Base-by-base conservation (phyloP, 2,113 vertebrate genomes). In the Furnarius figulus region DNA sequence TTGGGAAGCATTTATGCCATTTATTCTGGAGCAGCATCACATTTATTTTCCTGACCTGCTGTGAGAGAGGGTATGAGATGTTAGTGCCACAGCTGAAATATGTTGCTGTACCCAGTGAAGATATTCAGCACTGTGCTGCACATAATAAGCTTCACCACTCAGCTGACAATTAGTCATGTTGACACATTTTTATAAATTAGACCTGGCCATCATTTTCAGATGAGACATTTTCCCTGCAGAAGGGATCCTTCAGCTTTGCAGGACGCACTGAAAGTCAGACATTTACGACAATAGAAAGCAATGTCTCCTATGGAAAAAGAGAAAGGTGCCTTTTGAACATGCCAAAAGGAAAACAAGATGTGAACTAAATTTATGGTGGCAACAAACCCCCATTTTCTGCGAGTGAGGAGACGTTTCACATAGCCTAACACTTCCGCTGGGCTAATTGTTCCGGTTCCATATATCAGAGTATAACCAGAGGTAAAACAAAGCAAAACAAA, bases 141-240 rank as follows among this genome's bases (percentile, higher is more conserved):
- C 25, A 67, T 92, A 95, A 93, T 78, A 86, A 97, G 88, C 96
- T 72, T 81, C 83, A 75, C 61, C 86, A 89, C 88, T 87, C 92
- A 89, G 81, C 88, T 94, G 78, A 93, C 88, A 96, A 96, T 97
- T 97, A 97, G 96, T 95, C 90, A 95, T 84, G 88, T 95, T 94
- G 95, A 95, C 88, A 92, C 76, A 46, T 95, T 87, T 94, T 92
- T 93, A 96, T 90, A 92, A 96, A 96, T 96, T 72, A 94, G 83
- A 74, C 44, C 56, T 7, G 72, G 80, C 49, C 28, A 92, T 95
- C 90, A 53, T 59, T 96, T 96, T 75, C 83, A 89, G 80, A 93
- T 56, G 85, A 94, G 92, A 79, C 73, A 71, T 94, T 61, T 89
- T 90, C 88, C 72, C 95, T 89, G 90, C 76, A 94, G 92, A 94